phyloP scores from a whole-genome alignment of 2,888 invertebrate species.

The Esperia sulphurella region DNA sequence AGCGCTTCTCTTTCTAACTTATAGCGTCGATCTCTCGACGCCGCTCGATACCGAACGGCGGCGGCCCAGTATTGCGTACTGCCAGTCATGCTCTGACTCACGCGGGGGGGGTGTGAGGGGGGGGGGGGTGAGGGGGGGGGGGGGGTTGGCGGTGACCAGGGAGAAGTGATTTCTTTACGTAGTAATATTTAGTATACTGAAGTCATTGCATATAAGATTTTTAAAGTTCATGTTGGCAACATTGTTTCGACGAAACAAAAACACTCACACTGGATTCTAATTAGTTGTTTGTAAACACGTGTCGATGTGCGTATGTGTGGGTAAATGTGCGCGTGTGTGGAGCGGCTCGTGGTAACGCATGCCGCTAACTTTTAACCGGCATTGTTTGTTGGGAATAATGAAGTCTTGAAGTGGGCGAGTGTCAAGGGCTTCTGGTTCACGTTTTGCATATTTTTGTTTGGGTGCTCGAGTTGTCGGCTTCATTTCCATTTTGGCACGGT shows the following conservation, averaged over 20 bases:
- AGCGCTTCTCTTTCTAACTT: too few relatives aligned
- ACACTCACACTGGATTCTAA: constrained; percentile 55
- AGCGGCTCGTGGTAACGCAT: constrained; percentile 27
- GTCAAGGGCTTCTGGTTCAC: constrained; percentile 47
- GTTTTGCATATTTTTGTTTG: constrained; percentile 61
- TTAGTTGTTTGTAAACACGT: constrained; percentile 71
- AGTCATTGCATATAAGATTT: neutral
- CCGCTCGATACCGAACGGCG: too few relatives aligned
- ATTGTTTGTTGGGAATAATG: constrained; percentile 54
- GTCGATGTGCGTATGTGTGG: constrained; percentile 32
- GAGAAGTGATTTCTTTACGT: too few relatives aligned
- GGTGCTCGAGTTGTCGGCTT: constrained; percentile 30
- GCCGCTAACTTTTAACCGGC: constrained; percentile 32
- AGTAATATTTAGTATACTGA: too few relatives aligned
- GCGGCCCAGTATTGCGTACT: too few relatives aligned
- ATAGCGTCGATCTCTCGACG: too few relatives aligned
- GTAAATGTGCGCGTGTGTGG: too few relatives aligned
- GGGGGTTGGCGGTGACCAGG: too few relatives aligned
- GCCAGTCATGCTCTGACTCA: too few relatives aligned
- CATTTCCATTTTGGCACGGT: constrained; percentile 32
- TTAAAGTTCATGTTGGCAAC: neutral
- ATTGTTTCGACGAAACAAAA: constrained; percentile 42
- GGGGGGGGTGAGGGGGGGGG: too few relatives aligned
- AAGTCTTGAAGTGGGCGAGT: constrained; percentile 52
- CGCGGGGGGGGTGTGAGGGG: too few relatives aligned